Base-by-base conservation (phyloP, 2,113 vertebrate genomes). In the Oreocharis arfaki region DNA sequence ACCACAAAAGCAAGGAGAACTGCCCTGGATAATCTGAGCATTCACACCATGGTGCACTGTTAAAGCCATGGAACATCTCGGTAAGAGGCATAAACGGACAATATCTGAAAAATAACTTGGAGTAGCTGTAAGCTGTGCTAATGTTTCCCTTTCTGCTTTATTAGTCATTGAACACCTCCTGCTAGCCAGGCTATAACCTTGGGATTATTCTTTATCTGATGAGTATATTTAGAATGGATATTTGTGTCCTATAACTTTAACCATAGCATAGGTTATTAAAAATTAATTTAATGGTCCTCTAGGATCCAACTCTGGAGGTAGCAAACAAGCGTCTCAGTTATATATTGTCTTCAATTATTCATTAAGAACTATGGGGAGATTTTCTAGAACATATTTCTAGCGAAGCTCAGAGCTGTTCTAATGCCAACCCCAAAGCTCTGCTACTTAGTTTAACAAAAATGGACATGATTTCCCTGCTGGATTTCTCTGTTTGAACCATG, bases 271-370 rank as follows among this genome's bases (percentile, higher is more conserved):
- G 1, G 5, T 88, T 92, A 96, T 97, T 96, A 95, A 96, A 96
- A 97, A 93, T 94, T 91, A 94, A 96, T 97, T 75, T 90, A 96
- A 63, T 90, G 73, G 76, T 90, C 95, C 90, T 94, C 46, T 39
- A 95, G 95, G 93, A 96, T 71, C 80, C 65, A 56, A 2, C 85
- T 96, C 85, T 89, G 82, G 85, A 84, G 71, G 87, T 50, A 79
- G 94, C 76, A 92, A 96, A 93, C 83, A 81, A 94, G 73, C 27
- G 0, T 90, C 76, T 82, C 9, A 0, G 33, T 94, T 95, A 90
- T 94, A 71, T 84, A 82, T 87, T 61, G 53, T 73, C 80, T 93
- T 96, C 85, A 97, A 96, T 96, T 96, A 96, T 97, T 97, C 83
- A 96, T 97, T 69, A 79, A 71, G 73, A 94, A 24, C 85, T 74